These are phyloP conservation scores for Parauchenoglanis punctatus DNA, from an alignment of 2,797 vertebrate genomes.

Conservation along the genomic window DNA sequence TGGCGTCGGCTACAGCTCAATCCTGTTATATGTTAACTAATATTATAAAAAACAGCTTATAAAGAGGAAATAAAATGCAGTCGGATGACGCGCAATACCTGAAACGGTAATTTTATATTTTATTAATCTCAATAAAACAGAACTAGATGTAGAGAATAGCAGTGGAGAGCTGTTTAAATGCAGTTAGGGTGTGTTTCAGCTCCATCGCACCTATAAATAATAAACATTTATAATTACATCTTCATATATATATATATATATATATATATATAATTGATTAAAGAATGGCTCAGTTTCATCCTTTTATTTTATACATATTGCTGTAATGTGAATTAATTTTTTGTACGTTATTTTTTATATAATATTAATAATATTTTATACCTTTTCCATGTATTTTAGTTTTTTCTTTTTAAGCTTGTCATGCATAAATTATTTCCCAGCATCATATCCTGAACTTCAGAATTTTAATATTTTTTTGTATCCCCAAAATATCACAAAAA, in stretches of 20 bases:
- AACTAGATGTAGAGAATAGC: background rate
- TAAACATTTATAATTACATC: background rate
- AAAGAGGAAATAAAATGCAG: conserved; percentile 64
- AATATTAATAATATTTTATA: no score
- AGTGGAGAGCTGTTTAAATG: background rate
- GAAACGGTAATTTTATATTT: conserved; percentile 77
- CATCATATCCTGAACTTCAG: no score
- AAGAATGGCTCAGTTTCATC: no score
- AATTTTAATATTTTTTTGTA: no score
- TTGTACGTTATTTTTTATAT: no score
- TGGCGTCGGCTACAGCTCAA: background rate
- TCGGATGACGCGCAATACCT: conserved; percentile 82
- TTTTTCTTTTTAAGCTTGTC: no score
- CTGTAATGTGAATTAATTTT: no score
- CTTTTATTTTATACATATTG: no score
- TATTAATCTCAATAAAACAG: background rate
- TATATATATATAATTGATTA: no score
- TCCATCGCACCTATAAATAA: background rate
- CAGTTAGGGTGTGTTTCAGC: conserved; percentile 14
- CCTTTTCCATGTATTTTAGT: no score
- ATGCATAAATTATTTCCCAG: no score
- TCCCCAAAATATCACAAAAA: background rate
- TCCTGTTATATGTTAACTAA: background rate
- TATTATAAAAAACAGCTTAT: background rate
- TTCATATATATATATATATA: background rate